phyloP scores from a whole-genome alignment of 1,140 invertebrate genomes.

The Pseudomyrmex sp. region DNA sequence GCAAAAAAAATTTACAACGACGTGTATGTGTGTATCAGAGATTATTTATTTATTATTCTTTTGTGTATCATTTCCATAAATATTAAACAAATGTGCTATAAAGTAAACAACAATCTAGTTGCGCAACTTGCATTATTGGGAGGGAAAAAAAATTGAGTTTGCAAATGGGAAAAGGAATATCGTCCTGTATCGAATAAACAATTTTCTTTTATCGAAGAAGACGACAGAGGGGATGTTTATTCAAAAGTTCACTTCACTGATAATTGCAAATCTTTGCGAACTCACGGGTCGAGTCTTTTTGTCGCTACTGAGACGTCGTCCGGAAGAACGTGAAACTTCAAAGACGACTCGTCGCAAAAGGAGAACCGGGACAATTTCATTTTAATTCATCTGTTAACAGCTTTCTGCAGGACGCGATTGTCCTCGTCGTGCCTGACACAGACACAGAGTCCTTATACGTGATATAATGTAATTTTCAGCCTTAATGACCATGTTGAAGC shows the following conservation, averaged over 20 bases:
- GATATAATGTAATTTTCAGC: slow-evolving; percentile 69
- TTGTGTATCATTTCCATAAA: background rate
- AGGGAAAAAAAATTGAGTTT: background rate
- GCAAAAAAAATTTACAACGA: too few relatives aligned
- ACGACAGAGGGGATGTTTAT: slow-evolving; percentile 38
- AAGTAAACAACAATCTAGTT: background rate
- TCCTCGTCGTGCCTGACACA: slow-evolving; percentile 41
- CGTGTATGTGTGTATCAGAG: too few relatives aligned
- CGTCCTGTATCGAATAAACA: slow-evolving; percentile 21
- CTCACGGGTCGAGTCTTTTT: slow-evolving; percentile 45
- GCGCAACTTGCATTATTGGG: slow-evolving; percentile 12
- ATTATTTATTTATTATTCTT: too few relatives aligned
- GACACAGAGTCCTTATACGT: slow-evolving; percentile 59
- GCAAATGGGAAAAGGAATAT: background rate
- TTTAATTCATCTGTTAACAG: slow-evolving; percentile 65
- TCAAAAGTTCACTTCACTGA: slow-evolving; percentile 46
- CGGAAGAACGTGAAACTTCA: slow-evolving; percentile 53
- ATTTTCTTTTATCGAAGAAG: slow-evolving; percentile 46
- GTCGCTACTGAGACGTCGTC: slow-evolving; percentile 45
- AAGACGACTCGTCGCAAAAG: slow-evolving; percentile 52
- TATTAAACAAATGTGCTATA: background rate
- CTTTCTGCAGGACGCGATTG: slow-evolving; percentile 61
- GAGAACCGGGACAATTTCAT: slow-evolving; percentile 49
- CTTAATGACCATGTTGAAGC: slow-evolving; percentile 70
- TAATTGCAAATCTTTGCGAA: slow-evolving; percentile 58